Conservation (phyloP, 2,888 invertebrate species). For the Anticlea derivata region DNA sequence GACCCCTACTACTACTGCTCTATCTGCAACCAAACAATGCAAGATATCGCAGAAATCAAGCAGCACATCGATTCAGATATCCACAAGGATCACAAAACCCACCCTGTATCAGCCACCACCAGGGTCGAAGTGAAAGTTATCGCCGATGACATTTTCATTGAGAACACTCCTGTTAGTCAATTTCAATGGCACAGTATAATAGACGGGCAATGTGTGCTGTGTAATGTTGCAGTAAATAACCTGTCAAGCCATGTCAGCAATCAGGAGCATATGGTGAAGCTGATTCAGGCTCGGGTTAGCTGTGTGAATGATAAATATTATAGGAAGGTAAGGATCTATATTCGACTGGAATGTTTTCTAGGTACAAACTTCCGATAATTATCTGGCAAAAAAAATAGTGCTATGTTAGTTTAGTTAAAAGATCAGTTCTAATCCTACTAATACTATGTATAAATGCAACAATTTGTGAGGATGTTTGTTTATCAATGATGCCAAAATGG, state of each 20-base stretch:
- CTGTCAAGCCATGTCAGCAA: slow-evolving; percentile 40
- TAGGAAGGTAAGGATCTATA: slow-evolving; percentile 45
- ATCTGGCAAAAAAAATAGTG: no score
- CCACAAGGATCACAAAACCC: slow-evolving; percentile 47
- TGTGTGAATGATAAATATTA: slow-evolving; percentile 40
- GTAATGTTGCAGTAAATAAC: slow-evolving; percentile 38
- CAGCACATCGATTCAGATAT: slow-evolving; percentile 45
- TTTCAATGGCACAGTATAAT: slow-evolving; percentile 56
- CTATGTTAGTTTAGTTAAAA: no score
- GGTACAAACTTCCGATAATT: background rate
- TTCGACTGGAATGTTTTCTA: background rate
- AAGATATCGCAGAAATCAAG: slow-evolving; percentile 32
- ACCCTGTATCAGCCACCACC: slow-evolving; percentile 28
- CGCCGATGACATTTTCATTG: slow-evolving; percentile 40
- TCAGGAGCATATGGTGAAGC: slow-evolving; percentile 49
- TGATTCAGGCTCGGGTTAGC: slow-evolving; percentile 46
- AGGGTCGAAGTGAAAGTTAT: slow-evolving; percentile 35
- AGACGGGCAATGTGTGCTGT: slow-evolving; percentile 50
- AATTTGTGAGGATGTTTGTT: no score
- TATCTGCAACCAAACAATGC: slow-evolving; percentile 49
- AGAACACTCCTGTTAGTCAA: slow-evolving; percentile 41
- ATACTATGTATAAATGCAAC: no score
- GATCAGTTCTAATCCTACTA: no score
- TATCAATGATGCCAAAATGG: no score
- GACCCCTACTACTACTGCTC: slow-evolving; percentile 54